These are phyloP conservation scores for Agrilus planipennis DNA, from an alignment of 1,140 invertebrate genomes.

Conservation along the genomic window DNA sequence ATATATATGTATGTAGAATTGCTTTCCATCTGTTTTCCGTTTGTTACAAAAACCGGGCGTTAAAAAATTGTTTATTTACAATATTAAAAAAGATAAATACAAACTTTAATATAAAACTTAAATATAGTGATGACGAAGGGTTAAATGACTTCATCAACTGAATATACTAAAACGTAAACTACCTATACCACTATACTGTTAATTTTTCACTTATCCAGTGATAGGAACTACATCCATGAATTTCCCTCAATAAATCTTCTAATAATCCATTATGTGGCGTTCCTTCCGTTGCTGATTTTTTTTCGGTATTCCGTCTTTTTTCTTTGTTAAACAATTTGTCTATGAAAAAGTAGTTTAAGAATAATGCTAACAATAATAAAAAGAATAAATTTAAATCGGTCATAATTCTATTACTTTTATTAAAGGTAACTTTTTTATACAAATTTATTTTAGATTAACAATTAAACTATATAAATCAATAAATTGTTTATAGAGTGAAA, in stretches of 20 bases:
- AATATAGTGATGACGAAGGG: neutral
- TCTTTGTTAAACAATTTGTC: constrained; percentile 11
- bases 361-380: constrained; percentile 12
- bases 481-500: constrained; percentile 16
- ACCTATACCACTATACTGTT: neutral
- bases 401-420: neutral
- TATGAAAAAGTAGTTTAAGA: no score
- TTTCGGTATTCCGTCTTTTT: constrained; percentile 15
- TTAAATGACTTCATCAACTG: neutral
- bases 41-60: neutral
- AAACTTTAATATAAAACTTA: constrained; percentile 1
- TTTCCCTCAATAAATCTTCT: constrained; percentile 39
- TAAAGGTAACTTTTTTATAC: neutral
- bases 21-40: neutral
- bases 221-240: constrained; percentile 39
- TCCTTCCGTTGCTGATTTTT: constrained; percentile 9
- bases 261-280: constrained; percentile 25
- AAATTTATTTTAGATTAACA: constrained; percentile 1
- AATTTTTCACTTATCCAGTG: constrained; percentile 24
- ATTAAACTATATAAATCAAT: constrained; percentile 2
- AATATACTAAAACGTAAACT: neutral
- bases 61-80: neutral
- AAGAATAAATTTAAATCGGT: neutral
- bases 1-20: no score
- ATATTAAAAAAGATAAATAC: neutral